Evolutionary conservation across 2,888 invertebrate genomes (phyloP).

Genomic region (Tenodera sinensis): DNA sequence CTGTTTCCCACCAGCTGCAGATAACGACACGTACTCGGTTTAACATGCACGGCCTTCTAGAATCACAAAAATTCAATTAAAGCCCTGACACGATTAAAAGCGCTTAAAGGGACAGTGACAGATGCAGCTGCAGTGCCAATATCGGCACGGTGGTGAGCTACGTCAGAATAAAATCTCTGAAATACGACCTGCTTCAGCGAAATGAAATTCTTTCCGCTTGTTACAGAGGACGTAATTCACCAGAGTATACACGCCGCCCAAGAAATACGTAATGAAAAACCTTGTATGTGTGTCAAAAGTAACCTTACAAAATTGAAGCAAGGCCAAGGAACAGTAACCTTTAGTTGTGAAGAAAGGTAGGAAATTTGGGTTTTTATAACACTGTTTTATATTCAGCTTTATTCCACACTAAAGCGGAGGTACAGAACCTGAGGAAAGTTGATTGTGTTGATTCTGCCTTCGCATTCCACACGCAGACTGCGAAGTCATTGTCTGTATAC

Average conservation of each 20-base stretch:
- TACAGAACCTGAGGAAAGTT: too few species aligned
- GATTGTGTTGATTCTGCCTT: too few species aligned
- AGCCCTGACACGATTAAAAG: not conserved
- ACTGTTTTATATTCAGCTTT: too few species aligned
- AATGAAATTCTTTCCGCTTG: not conserved
- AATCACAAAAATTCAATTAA: not conserved
- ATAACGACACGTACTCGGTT: not conserved
- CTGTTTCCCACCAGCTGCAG: not conserved
- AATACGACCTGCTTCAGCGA: not conserved
- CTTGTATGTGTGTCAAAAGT: not conserved
- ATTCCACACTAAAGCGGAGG: too few species aligned
- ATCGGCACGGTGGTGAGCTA: not conserved
- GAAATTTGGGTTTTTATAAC: too few species aligned
- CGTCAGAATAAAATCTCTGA: not conserved
- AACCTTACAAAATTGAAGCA: too few species aligned
- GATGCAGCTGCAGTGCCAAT: not conserved
- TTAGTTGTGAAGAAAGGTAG: too few species aligned
- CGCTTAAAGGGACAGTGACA: not conserved
- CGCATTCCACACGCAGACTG: too few species aligned
- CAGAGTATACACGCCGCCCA: not conserved
- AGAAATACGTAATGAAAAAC: not conserved
- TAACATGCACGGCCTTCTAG: not conserved
- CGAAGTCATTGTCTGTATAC: too few species aligned
- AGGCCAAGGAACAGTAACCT: too few species aligned
- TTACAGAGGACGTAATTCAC: not conserved